A percentile compares a stretch with the other conserved stretches of the same genome.
Conservation (phyloP, 1,140 invertebrate species). For the Triops longicaudatus region DNA sequence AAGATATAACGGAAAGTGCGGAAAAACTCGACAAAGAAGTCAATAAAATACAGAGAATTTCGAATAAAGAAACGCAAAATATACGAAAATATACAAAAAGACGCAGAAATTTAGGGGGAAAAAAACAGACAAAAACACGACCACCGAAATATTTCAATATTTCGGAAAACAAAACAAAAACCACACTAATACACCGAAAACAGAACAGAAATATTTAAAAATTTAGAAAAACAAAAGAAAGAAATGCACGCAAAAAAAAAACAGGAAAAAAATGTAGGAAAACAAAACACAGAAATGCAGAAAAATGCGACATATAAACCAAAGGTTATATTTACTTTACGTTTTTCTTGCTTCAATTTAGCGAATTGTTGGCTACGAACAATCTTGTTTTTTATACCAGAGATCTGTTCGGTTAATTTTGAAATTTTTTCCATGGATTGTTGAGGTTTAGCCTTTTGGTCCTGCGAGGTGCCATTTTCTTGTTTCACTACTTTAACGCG, state of each 20-base stretch:
- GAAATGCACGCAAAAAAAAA: too few species aligned
- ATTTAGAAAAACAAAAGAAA: not conserved
- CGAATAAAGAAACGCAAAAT: not conserved
- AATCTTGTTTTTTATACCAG: constrained; percentile 25
- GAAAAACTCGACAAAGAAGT: too few species aligned
- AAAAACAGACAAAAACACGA: not conserved
- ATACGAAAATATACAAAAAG: not conserved
- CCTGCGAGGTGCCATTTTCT: not conserved
- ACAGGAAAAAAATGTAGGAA: too few species aligned
- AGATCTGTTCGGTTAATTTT: constrained; percentile 15
- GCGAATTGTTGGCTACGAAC: constrained; percentile 21
- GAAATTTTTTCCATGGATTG: not conserved
- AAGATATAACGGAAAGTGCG: too few species aligned
- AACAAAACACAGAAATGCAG: not conserved
- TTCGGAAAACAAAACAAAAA: too few species aligned
- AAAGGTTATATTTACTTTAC: constrained; percentile 18
- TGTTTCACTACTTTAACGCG: not conserved
- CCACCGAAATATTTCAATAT: too few species aligned
- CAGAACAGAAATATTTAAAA: too few species aligned
- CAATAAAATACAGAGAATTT: too few species aligned
- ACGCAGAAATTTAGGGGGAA: not conserved
- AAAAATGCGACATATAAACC: too few species aligned
- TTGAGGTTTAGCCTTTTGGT: not conserved
- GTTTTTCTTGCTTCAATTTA: constrained; percentile 26
- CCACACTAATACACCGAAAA: too few species aligned